These are phyloP conservation scores for Aurelia coerulea DNA, from an alignment of 30 jellyfish, hydroid and myxozoan genomes.

Conservation along the genomic window DNA sequence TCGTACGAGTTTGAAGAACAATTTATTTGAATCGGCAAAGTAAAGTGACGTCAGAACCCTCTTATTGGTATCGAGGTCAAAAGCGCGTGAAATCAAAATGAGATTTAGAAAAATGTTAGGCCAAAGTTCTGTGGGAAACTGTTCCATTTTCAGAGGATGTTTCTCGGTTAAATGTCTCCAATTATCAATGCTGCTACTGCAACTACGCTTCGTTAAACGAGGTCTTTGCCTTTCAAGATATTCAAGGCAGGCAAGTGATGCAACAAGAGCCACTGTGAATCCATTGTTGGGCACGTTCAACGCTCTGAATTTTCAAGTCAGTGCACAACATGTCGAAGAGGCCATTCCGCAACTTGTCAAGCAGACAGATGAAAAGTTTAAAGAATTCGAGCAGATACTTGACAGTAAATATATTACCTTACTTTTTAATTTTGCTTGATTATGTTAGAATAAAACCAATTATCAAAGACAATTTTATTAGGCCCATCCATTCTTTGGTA, in stretches of 20 bases:
- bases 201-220: conserved; percentile 37
- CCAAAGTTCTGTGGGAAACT: conserved; percentile 25
- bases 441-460: neutral
- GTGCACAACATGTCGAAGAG: conserved; percentile 60
- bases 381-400: conserved; percentile 40
- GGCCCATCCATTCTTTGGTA: too few relatives aligned
- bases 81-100: conserved; percentile 60
- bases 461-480: neutral
- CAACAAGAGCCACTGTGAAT: conserved; percentile 20
- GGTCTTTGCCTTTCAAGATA: conserved; percentile 42
- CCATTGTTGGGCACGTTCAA: conserved; percentile 49
- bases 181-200: conserved; percentile 61
- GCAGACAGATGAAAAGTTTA: conserved; percentile 42
- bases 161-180: conserved; percentile 63
- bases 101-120: conserved; percentile 44
- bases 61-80: neutral
- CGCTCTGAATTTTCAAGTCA: conserved; percentile 49
- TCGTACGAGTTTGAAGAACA: too few relatives aligned
- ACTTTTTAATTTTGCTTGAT: neutral
- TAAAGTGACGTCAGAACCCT: neutral
- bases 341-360: conserved; percentile 69
- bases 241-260: conserved; percentile 40
- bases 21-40: neutral
- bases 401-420: conserved; percentile 11
- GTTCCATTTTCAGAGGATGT: conserved; percentile 54